Evolutionary conservation across 1,140 invertebrate genomes (phyloP).

Genomic region (Pristionchus pacificus): DNA sequence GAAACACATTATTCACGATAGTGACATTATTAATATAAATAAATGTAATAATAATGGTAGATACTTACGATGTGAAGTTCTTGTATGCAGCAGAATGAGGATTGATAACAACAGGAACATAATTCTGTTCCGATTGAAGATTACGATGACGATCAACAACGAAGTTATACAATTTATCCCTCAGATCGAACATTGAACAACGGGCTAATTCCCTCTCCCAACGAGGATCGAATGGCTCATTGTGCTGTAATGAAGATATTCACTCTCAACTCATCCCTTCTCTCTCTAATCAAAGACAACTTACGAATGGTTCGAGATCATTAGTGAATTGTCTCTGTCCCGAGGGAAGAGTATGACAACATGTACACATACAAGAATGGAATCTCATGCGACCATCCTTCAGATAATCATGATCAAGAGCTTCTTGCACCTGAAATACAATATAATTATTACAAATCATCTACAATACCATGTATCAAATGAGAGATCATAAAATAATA

Average conservation of each 20-base stretch:
- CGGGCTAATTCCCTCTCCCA: slow-evolving; percentile 56
- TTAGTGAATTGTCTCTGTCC: slow-evolving; percentile 76
- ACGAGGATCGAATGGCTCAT: slow-evolving; percentile 47
- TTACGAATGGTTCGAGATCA: slow-evolving; percentile 85
- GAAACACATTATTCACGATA: slow-evolving; percentile 10
- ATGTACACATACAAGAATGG: slow-evolving; percentile 99
- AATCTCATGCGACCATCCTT: slow-evolving; percentile 94
- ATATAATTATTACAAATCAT: slow-evolving; percentile 70
- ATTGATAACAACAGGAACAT: slow-evolving; percentile 69
- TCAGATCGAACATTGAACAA: slow-evolving; percentile 62
- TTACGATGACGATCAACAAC: slow-evolving; percentile 75
- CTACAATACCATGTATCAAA: slow-evolving; percentile 69
- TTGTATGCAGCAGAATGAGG: slow-evolving; percentile 97
- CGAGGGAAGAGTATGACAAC: slow-evolving; percentile 72
- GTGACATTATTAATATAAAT: slow-evolving; percentile 5
- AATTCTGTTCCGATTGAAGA: neutral
- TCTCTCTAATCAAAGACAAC: slow-evolving; percentile 24
- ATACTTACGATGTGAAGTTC: slow-evolving; percentile 91
- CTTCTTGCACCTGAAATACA: slow-evolving; percentile 91
- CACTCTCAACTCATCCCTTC: no score
- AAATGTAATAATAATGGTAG: slow-evolving; percentile 15
- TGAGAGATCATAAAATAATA: no score
- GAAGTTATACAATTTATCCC: slow-evolving; percentile 96
- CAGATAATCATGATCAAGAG: slow-evolving; percentile 89
- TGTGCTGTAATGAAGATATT: slow-evolving; percentile 51